Base-by-base conservation (phyloP, 2,797 vertebrate genomes). In the Lateolabrax maculatus region DNA sequence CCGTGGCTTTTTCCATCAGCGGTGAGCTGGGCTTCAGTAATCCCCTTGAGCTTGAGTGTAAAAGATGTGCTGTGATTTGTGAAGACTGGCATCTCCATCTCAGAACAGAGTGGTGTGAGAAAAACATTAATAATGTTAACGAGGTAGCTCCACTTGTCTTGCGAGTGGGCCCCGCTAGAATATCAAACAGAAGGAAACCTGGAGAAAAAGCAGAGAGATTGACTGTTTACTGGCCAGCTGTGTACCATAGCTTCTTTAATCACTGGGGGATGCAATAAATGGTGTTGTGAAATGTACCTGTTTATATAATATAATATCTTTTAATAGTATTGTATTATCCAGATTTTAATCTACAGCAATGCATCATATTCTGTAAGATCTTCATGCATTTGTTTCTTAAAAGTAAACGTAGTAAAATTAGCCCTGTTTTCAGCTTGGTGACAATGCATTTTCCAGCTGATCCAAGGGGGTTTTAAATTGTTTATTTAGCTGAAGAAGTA, bases 61-160 rank as follows among this genome's bases (percentile, higher is more conserved):
- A 77, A 66, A 43, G 61, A 55, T 80, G 51, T 46, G 63, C 69
- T 70, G 29, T 75, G 53, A 74, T 82, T 82, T 82, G 62, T 79
- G 48, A 51, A 48, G 52, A 74, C 43, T 46, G 34, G 5, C 16
- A 6, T 77, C 43, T 55, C 34, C 19, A 68, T 64, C 10, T 80
- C 44, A 48, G 44, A 57, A 48, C 13, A 31, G 12, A 64, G 6
- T 6, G 39, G 43, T 76, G 72, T 79, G 67, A 81, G 69, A 43
- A 68, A 78, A 27, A 6, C 39, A 72, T 48, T 27, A 58, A 68
- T 65, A 44, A 65, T 37, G 13, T 43, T 43, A 73, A 77, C 5
- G 44, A 60, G 13, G 43, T 16, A 39, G 49, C 36, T 12, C 61
- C 19, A 3, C 12, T 58, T 58, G 67, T 74, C 23, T 37, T 15